Conservation (phyloP, 2,797 vertebrate genomes). For the Centropyge bicolor region DNA sequence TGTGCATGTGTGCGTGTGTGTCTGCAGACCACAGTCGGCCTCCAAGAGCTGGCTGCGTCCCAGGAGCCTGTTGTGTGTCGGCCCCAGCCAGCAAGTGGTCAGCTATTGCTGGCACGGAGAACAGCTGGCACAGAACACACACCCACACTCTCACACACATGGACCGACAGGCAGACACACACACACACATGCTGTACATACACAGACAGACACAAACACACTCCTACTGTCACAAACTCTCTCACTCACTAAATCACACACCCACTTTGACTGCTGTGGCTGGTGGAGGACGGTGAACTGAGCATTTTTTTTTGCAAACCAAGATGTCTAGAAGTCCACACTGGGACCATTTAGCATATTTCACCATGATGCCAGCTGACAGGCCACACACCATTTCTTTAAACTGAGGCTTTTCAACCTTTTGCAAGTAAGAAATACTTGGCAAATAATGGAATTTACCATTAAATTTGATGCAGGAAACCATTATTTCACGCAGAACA, state of each 20-base stretch:
- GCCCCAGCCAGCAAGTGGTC: conserved; percentile 72
- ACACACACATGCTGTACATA: conserved; percentile 9
- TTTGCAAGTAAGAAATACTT: conserved; percentile 30
- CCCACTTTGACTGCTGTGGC: conserved; percentile 56
- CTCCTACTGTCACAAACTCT: conserved; percentile 48
- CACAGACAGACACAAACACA: conserved; percentile 36
- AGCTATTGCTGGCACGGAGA: conserved; percentile 73
- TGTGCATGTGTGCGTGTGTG: conserved; percentile 39
- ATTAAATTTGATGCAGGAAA: not conserved
- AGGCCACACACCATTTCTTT: conserved; percentile 50
- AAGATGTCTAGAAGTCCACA: conserved; percentile 52
- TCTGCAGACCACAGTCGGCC: conserved; percentile 50
- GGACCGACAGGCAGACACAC: not conserved
- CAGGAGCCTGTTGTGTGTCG: conserved; percentile 68
- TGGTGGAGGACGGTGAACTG: conserved; percentile 35
- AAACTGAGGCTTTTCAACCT: conserved; percentile 27
- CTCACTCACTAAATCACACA: conserved; percentile 66
- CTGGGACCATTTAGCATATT: conserved; percentile 55
- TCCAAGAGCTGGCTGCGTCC: conserved; percentile 58
- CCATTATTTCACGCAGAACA: conserved; percentile 18
- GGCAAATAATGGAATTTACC: not conserved
- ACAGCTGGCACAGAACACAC: conserved; percentile 68
- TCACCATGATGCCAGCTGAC: conserved; percentile 51
- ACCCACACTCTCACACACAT: conserved; percentile 7
- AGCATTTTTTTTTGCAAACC: conserved; percentile 46